Evolutionary conservation across 2,888 invertebrate genomes (phyloP), one percentile per base, ranked within the genome.

Genomic region (Dynastes tityus): DNA sequence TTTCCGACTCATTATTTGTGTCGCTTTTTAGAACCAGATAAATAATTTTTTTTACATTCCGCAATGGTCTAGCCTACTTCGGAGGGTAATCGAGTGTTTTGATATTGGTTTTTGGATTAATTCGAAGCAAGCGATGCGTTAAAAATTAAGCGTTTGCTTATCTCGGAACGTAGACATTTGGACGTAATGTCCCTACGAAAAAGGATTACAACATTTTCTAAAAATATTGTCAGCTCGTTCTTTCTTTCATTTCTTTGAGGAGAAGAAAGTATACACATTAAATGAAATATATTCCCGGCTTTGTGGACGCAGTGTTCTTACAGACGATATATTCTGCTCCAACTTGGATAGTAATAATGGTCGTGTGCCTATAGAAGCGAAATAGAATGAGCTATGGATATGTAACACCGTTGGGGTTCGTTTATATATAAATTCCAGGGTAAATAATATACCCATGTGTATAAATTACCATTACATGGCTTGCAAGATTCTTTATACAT

Each of bases 111-210:
- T 49, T 45, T 61, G 40, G 73, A 74, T 74, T 74, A 74, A 74
- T 74, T 74, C 61, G 45, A 27, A 45, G 13, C 45, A 74, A 74
- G 73, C 61, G 73, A 61, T 45, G 61, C 73, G 73, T 74, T 74
- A 61, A 74, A 63, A 74, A 61, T 74, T 74, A 74, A 74, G 73
- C 22, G 45, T 61, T 61, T 61, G 58, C 61, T 74, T 74, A 49
- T 61, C 61, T 58, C 16, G 45, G 27, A 61, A 22, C 29, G 55
- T n/a, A 55, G 55, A 55, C 6, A 13, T 55, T 55, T 11, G 55
- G 22, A 22, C 22, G 16, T 8, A 58, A 71, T 37, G 40, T 55
- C n/a, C 11, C 58, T 13, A 9, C 6, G 8, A 58, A 71, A 40
- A 55, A 58, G 16, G 29, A 27, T 63, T 29, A 40, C 27, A 74